Evolutionary conservation across 2,797 vertebrate genomes (phyloP), one percentile per base, ranked within the genome.

Genomic region (Anguilla anguilla): DNA sequence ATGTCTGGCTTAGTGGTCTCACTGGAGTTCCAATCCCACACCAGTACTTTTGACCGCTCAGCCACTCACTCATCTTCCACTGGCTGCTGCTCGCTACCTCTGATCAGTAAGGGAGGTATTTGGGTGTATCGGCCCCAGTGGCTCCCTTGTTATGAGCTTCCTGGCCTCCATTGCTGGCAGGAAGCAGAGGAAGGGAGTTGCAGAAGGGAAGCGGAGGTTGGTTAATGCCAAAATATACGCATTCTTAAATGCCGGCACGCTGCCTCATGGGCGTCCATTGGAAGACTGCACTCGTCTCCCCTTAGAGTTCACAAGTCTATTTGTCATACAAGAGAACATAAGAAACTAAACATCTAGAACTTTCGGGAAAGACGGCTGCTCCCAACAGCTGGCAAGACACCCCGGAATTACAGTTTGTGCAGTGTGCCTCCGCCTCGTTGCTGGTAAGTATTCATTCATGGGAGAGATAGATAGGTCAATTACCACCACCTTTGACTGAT

Each of bases 111-210:
- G 84, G 84, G 84, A 67, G 84, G 49, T 61, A 19, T 85, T 7
- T 43, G 84, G 84, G 55, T 49, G 84, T 67, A 39, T 39, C 57
- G 31, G 53, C 51, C 67, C 67, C 22, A 22, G 22, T 43, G 69
- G 83, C 67, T 15, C 64, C 25, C 67, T 61, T 61, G 10, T 85
- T 79, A 35, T 79, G 64, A 35, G 67, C 83, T 85, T 88, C 87
- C 67, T 81, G 83, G 59, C 69, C 83, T 85, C 39, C 69, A 39
- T 2, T 57, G 57, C 43, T 22, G 67, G 87, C 87, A 87, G 87
- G 87, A 87, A 87, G 83, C 64, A 77, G 67, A 84, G 87, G 87
- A 87, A 87, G 87, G 82, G 82, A 87, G 83, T 84, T 85, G 49
- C 49, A 77, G 82, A 64, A 83, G 81, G 82, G 81, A 84, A 39